A percentile compares a stretch with the other conserved stretches of the same genome.
Evolutionary conservation across 1,140 invertebrate species (phyloP).

Genomic region (Philopotamus ludificatus): DNA sequence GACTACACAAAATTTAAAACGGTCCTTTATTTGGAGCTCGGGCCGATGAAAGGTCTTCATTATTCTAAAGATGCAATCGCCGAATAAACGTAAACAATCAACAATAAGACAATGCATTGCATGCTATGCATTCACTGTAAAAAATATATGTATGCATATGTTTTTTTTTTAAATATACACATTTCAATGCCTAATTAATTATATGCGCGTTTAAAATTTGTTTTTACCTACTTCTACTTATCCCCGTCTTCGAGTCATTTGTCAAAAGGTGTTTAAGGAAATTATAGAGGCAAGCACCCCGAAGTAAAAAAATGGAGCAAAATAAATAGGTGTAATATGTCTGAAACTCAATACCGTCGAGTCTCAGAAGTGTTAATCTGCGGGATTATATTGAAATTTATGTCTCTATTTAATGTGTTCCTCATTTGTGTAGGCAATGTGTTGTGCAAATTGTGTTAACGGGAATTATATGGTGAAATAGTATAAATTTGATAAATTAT

Average conservation of each 20-base stretch:
- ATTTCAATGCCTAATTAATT: background rate
- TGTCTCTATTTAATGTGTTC: slow-evolving; percentile 31
- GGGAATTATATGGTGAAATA: too few relatives aligned
- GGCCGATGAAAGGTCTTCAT: too few relatives aligned
- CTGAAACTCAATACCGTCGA: slow-evolving; percentile 34
- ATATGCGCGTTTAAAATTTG: background rate
- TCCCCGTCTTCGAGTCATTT: slow-evolving; percentile 2
- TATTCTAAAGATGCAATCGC: too few relatives aligned
- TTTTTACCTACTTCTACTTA: background rate
- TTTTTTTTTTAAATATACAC: too few relatives aligned
- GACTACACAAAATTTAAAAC: too few relatives aligned
- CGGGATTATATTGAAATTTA: slow-evolving; percentile 31
- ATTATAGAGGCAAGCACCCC: background rate
- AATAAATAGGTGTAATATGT: slow-evolving; percentile 40
- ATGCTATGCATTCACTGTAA: too few relatives aligned
- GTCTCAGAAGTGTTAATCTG: slow-evolving; percentile 26
- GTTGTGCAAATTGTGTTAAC: background rate
- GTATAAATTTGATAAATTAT: too few relatives aligned
- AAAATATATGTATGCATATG: too few relatives aligned
- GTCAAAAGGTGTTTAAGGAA: slow-evolving; percentile 14
- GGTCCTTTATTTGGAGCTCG: too few relatives aligned
- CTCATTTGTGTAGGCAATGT: background rate
- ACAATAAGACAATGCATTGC: too few relatives aligned
- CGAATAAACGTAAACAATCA: too few relatives aligned
- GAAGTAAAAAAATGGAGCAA: slow-evolving; percentile 22